Conservation (phyloP, 2,888 invertebrate species). For the Synanthedon tipuliformis region DNA sequence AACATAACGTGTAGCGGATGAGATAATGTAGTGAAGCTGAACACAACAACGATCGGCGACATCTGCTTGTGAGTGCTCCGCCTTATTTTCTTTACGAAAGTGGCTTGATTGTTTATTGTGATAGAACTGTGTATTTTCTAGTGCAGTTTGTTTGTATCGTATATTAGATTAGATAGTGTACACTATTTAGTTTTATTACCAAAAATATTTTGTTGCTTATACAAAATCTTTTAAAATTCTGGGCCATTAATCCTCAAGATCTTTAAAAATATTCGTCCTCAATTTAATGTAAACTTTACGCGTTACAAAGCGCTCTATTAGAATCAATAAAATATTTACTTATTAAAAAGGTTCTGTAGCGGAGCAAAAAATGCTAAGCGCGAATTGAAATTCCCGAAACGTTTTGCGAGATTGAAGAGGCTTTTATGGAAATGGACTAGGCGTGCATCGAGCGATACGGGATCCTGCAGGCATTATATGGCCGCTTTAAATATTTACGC, state of each 20-base stretch:
- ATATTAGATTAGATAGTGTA: too few species aligned
- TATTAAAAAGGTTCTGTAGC: conserved; percentile 15
- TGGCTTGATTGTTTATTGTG: not conserved
- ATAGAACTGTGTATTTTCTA: not conserved
- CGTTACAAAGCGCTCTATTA: not conserved
- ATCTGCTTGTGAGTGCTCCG: not conserved
- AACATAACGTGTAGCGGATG: too few species aligned
- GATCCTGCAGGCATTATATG: conserved; percentile 19
- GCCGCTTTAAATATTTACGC: conserved; percentile 60
- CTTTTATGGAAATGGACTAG: conserved; percentile 68
- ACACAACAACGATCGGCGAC: not conserved
- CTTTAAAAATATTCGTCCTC: not conserved
- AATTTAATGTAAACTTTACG: not conserved
- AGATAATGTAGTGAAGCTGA: too few species aligned
- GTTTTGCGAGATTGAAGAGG: conserved; percentile 68
- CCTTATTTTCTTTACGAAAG: not conserved
- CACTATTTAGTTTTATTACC: too few species aligned
- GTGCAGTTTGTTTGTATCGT: not conserved
- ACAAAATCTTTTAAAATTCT: too few species aligned
- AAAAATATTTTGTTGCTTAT: too few species aligned
- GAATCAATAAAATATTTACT: conserved; percentile 15
- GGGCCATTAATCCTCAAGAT: not conserved
- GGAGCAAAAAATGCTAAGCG: conserved; percentile 46
- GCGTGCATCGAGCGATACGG: conserved; percentile 51
- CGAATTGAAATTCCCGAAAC: conserved; percentile 66